phyloP scores from a whole-genome alignment of 2,888 invertebrate genomes.

The Limnephilus auricula region DNA sequence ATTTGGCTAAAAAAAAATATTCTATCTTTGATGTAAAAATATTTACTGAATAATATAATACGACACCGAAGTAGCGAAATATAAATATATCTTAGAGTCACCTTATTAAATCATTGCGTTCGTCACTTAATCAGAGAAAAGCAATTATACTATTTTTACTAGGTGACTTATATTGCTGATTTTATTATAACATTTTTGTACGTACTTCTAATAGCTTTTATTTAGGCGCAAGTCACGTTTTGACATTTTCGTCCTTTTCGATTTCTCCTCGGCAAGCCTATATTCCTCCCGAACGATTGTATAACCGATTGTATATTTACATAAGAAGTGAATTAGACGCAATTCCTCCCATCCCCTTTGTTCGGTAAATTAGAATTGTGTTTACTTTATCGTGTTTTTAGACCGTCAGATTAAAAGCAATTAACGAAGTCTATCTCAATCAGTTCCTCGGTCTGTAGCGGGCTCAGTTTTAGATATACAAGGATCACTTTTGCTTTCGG shows the following conservation, averaged over 20 bases:
- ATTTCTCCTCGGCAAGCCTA: neutral
- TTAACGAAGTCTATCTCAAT: slow-evolving; percentile 63
- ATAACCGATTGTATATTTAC: slow-evolving; percentile 43
- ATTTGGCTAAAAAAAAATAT: too few species aligned
- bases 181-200: neutral
- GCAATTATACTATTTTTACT: too few species aligned
- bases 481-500: slow-evolving; percentile 19
- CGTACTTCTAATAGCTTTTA: neutral
- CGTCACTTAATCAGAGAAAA: too few species aligned
- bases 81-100: neutral
- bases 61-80: too few species aligned
- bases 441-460: slow-evolving; percentile 22
- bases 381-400: slow-evolving; percentile 63
- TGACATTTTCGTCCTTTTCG: neutral
- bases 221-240: too few species aligned
- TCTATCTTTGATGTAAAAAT: too few species aligned
- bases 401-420: slow-evolving; percentile 64
- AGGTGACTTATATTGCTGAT: too few species aligned
- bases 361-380: slow-evolving; percentile 60
- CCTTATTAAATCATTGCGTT: neutral
- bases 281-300: neutral
- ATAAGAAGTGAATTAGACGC: slow-evolving; percentile 50
- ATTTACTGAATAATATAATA: too few species aligned
- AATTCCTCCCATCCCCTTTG: slow-evolving; percentile 20
- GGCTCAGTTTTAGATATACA: neutral